phyloP scores from a whole-genome alignment of 2,113 vertebrate genomes.

The Ondatra zibethicus region DNA sequence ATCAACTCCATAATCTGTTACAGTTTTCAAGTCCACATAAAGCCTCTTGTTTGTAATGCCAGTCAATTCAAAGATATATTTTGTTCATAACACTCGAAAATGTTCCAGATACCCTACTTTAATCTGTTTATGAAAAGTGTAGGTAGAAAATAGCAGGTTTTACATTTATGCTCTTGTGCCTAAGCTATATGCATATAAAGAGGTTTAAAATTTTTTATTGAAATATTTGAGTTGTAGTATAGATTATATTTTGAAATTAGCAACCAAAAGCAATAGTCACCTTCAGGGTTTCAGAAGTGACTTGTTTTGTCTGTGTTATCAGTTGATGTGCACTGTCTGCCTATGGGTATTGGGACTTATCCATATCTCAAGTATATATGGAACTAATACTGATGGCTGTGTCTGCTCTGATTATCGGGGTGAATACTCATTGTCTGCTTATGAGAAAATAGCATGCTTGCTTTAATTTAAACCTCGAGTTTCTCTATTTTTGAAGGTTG shows the following conservation, averaged over 20 bases:
- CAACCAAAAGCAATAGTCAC: neutral
- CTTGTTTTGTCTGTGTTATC: neutral
- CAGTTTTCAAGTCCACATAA: no score
- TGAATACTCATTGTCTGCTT: neutral
- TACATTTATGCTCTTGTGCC: neutral
- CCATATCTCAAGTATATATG: neutral
- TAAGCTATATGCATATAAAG: neutral
- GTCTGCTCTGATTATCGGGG: neutral
- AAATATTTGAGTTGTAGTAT: constrained; percentile 6
- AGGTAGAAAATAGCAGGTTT: neutral
- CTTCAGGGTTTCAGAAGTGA: neutral
- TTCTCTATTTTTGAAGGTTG: constrained; percentile 25
- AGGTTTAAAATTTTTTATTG: constrained; percentile 16
- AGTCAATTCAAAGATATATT: neutral
- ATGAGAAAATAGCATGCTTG: neutral
- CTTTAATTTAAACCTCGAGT: constrained; percentile 25
- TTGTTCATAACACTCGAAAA: neutral
- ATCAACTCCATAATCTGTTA: neutral
- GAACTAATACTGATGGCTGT: neutral
- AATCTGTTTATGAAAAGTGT: neutral
- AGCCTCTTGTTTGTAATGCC: neutral
- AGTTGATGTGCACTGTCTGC: neutral
- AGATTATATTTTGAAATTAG: constrained; percentile 44
- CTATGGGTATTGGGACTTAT: neutral
- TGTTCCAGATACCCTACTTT: neutral